Evolutionary conservation across 1,140 invertebrate species (phyloP).

Genomic region (Diachasma alloeum): DNA sequence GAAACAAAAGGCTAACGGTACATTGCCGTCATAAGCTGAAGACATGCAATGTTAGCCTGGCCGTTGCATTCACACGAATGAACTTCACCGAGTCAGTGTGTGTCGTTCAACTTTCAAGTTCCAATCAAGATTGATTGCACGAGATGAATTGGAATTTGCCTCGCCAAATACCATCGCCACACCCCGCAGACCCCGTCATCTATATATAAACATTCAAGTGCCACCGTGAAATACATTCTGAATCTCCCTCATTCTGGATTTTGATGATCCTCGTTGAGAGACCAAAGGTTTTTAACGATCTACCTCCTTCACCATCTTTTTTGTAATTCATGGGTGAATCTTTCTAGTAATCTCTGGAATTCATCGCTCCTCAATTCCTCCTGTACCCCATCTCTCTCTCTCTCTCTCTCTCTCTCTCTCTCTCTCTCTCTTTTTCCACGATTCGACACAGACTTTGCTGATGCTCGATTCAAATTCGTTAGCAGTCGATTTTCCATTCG

Average conservation of each 20-base stretch:
- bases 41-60: slow-evolving; percentile 1
- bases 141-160: slow-evolving; percentile 51
- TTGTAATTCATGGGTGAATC: neutral
- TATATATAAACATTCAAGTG: neutral
- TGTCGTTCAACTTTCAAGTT: slow-evolving; percentile 41
- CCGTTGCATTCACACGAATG: slow-evolving; percentile 6
- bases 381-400: neutral
- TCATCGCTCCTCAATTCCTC: neutral
- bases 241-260: neutral
- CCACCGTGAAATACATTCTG: neutral
- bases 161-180: slow-evolving; percentile 38
- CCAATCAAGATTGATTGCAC: slow-evolving; percentile 51
- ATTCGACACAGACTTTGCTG: neutral
- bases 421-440: neutral
- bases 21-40: neutral
- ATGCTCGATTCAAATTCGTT: neutral
- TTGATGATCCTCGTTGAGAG: neutral
- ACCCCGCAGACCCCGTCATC: neutral
- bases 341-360: neutral
- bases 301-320: neutral
- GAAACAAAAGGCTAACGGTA: slow-evolving; percentile 2
- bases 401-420: neutral
- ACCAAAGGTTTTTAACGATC: neutral
- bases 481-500: neutral
- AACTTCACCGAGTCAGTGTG: slow-evolving; percentile 7